Percentiles rank a stretch among this genome's conserved stretches.
phyloP scores from a whole-genome alignment of 2,113 vertebrate genomes.

The Meleagris gallopavo region DNA sequence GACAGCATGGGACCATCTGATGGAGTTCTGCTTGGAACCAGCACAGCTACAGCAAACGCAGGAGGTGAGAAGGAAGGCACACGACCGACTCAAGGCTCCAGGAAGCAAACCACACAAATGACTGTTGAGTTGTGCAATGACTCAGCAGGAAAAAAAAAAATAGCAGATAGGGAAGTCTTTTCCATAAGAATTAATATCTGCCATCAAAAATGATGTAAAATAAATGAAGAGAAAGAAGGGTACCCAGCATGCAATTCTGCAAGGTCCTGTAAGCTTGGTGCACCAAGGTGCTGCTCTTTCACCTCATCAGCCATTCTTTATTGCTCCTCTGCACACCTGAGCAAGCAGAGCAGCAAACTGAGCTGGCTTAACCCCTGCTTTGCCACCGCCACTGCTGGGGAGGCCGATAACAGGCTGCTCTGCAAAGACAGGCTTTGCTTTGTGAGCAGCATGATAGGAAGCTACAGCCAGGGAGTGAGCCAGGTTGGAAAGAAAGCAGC shows the following conservation, averaged over 20 bases:
- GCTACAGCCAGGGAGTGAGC: background rate
- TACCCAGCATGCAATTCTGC: background rate
- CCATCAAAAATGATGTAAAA: background rate
- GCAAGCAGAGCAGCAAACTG: background rate
- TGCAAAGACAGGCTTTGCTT: background rate
- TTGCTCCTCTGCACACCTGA: background rate
- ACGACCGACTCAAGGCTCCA: background rate
- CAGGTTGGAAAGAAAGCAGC: background rate
- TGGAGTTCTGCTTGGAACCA: background rate
- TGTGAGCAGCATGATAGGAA: background rate
- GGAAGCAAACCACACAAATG: background rate
- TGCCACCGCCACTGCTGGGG: background rate
- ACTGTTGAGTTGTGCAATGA: slow-evolving; percentile 37
- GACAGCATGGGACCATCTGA: background rate
- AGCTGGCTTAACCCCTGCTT: background rate
- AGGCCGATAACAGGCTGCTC: too few relatives aligned
- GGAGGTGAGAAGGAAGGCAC: background rate
- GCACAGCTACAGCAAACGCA: accelerated
- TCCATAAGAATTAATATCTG: background rate
- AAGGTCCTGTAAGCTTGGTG: background rate
- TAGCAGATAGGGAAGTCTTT: background rate
- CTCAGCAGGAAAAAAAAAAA: background rate
- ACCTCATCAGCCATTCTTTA: background rate
- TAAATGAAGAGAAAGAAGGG: background rate
- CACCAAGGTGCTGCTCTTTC: background rate